phyloP scores from a whole-genome alignment of 2,888 invertebrate species.

The Ectropis crepuscularia region DNA sequence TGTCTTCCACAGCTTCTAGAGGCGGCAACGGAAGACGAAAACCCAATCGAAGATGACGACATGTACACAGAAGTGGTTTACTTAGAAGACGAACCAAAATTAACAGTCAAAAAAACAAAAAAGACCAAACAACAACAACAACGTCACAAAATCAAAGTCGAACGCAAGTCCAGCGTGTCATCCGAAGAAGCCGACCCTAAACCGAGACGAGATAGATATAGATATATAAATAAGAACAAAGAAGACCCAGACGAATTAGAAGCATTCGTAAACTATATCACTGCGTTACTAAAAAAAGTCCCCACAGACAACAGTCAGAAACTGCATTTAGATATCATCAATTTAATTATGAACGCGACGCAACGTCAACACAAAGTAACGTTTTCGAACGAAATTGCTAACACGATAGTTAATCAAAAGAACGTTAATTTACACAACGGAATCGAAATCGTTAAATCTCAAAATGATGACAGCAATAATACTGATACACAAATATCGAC shows the following conservation, averaged over 20 bases:
- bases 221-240: not conserved
- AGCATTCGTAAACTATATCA: slow-evolving; percentile 60
- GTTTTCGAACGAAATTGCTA: not conserved
- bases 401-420: not conserved
- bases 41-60: slow-evolving; percentile 34
- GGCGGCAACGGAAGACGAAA: slow-evolving; percentile 40
- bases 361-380: slow-evolving; percentile 2
- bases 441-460: no score
- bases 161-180: not conserved
- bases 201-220: not conserved
- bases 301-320: slow-evolving; percentile 52
- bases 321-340: slow-evolving; percentile 66
- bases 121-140: not conserved
- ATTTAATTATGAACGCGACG: slow-evolving; percentile 57
- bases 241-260: slow-evolving; percentile 51
- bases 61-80: slow-evolving; percentile 58
- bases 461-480: no score
- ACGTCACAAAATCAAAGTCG: not conserved
- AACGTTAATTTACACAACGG: not conserved
- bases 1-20: slow-evolving; percentile 26
- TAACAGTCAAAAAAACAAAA: slow-evolving; percentile 10
- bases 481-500: no score
- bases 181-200: slow-evolving; percentile 24
- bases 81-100: slow-evolving; percentile 48
- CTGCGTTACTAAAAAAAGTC: slow-evolving; percentile 58